Percentiles rank a stretch among this genome's conserved stretches.
Evolutionary conservation across 2,888 invertebrate genomes (phyloP).

Genomic region (Drosophila nr. perissopoda): DNA sequence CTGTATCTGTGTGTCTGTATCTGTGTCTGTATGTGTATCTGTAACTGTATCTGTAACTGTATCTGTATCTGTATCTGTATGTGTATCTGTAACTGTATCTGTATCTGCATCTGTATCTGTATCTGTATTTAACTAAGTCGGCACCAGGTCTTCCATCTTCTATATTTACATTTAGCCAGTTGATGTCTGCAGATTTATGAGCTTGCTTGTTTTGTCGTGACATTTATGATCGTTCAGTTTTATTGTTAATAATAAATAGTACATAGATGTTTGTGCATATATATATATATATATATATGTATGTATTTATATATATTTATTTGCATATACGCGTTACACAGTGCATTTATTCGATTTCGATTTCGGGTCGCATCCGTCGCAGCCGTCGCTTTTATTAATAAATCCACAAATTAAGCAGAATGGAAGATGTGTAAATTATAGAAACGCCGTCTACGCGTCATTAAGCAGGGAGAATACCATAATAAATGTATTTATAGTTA

Average conservation of each 20-base stretch:
- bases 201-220: constrained; percentile 40
- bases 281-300: not conserved
- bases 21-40: not conserved
- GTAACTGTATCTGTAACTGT: not conserved
- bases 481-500: constrained; percentile 81
- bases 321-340: not conserved
- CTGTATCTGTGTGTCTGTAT: not conserved
- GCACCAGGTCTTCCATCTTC: constrained; percentile 58
- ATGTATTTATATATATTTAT: not conserved
- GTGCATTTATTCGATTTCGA: constrained; percentile 55
- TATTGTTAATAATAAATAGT: constrained; percentile 51
- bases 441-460: constrained; percentile 74
- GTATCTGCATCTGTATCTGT: not conserved
- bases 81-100: not conserved
- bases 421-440: constrained; percentile 74
- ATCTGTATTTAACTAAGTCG: constrained; percentile 12
- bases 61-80: not conserved
- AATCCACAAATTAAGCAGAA: constrained; percentile 70
- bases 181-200: constrained; percentile 47
- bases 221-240: constrained; percentile 52
- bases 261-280: not conserved
- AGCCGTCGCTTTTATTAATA: constrained; percentile 56
- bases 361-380: constrained; percentile 36
- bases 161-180: constrained; percentile 3
- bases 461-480: constrained; percentile 79